Conservation (phyloP, 23 tunicate species). For the Oikopleura vanhoeffeni region DNA sequence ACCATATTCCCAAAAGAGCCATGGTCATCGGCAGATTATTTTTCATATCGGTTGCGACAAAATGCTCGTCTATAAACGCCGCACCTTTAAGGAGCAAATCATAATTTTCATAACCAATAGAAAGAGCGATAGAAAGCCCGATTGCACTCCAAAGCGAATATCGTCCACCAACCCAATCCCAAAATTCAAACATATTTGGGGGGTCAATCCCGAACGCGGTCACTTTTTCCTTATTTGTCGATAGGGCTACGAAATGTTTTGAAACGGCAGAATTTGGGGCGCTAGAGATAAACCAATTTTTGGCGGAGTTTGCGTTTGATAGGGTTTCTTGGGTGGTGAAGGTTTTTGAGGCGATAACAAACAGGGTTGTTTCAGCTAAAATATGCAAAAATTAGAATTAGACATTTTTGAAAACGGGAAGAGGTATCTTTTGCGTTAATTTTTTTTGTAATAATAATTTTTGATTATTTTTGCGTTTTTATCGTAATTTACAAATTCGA, state of each 20-base stretch:
- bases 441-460: too few relatives aligned
- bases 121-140: slow-evolving; percentile 75
- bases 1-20: slow-evolving; percentile 75
- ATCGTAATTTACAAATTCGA: too few relatives aligned
- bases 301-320: slow-evolving; percentile 90
- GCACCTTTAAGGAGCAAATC: slow-evolving; percentile 31
- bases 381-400: too few relatives aligned
- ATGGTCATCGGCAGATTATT: slow-evolving; percentile 55
- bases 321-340: slow-evolving; percentile 96
- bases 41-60: slow-evolving; percentile 33
- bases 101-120: slow-evolving; percentile 31
- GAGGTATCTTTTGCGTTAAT: too few relatives aligned
- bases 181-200: slow-evolving; percentile 88
- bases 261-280: slow-evolving; percentile 39
- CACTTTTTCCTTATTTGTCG: slow-evolving; percentile 77
- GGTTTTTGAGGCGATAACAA: slow-evolving; percentile 86
- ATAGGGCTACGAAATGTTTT: slow-evolving; percentile 74
- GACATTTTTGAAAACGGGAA: too few relatives aligned
- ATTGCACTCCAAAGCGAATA: slow-evolving; percentile 94
- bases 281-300: slow-evolving; percentile 44
- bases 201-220: slow-evolving; percentile 80
- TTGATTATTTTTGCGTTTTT: too few relatives aligned
- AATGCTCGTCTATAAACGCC: slow-evolving; percentile 75
- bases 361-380: slow-evolving; percentile 49
- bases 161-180: slow-evolving; percentile 99